phyloP scores from a whole-genome alignment of 2,888 invertebrate species.

The Dryadula phaetusa region DNA sequence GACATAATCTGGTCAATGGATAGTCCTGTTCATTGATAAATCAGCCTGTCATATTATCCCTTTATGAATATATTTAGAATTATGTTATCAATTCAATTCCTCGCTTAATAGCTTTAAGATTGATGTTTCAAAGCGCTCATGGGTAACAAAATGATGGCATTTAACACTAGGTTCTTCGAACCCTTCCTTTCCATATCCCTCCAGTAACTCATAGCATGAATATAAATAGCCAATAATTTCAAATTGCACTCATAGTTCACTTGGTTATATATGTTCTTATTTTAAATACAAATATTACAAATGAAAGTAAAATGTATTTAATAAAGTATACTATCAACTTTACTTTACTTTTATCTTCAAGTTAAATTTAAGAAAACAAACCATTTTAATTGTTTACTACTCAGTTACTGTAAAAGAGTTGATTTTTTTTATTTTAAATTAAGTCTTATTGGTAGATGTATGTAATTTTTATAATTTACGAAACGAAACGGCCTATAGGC shows the following conservation, averaged over 20 bases:
- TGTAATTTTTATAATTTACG: no score
- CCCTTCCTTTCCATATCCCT: slow-evolving; percentile 3
- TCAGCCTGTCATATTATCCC: slow-evolving; percentile 25
- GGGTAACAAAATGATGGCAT: slow-evolving; percentile 2
- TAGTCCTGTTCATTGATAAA: slow-evolving; percentile 3
- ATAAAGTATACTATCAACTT: no score
- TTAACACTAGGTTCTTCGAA: not conserved
- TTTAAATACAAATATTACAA: no score
- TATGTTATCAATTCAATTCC: slow-evolving; percentile 19
- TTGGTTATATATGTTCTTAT: no score
- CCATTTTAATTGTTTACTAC: no score
- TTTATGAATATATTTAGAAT: not conserved
- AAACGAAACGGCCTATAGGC: no score
- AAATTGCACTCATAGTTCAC: not conserved
- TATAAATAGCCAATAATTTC: not conserved
- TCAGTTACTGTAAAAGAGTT: no score
- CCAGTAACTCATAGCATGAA: not conserved
- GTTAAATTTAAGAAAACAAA: no score
- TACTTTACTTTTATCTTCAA: no score
- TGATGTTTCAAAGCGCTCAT: not conserved
- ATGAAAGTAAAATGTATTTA: no score
- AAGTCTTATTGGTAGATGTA: no score
- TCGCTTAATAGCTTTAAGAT: slow-evolving; percentile 13
- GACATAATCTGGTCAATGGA: not conserved
- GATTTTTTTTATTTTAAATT: no score